Evolutionary conservation across 1,140 invertebrate species (phyloP).

Genomic region (Drosophila lacertosa): DNA sequence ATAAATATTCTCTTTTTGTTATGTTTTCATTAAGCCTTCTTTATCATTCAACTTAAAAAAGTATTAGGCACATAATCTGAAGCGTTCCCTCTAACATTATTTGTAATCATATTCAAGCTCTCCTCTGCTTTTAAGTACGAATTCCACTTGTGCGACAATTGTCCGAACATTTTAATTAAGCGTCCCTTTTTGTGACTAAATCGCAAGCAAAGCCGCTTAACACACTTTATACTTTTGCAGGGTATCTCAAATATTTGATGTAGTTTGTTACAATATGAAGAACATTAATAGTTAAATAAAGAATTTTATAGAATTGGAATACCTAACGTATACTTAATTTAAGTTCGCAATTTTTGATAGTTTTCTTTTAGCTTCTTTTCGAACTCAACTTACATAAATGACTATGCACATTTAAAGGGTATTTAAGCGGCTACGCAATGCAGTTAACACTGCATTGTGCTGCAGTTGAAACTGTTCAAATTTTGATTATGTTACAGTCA

Average conservation of each 20-base stretch:
- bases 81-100: background rate
- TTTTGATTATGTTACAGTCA: conserved; percentile 38
- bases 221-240: conserved; percentile 13
- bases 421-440: background rate
- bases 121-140: background rate
- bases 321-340: too few species aligned
- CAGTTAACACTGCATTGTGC: background rate
- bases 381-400: too few species aligned
- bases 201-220: conserved; percentile 45
- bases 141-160: background rate
- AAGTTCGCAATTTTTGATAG: too few species aligned
- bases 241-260: background rate
- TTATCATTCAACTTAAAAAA: too few species aligned
- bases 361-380: too few species aligned
- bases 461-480: conserved; percentile 57
- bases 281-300: too few species aligned
- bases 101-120: background rate
- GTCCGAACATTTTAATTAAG: conserved; percentile 8
- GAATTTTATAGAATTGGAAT: too few species aligned
- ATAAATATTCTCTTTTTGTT: background rate
- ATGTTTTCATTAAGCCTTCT: too few species aligned
- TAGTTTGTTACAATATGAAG: too few species aligned
- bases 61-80: background rate
- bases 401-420: too few species aligned
- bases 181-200: background rate